These are phyloP conservation scores for Cheiracanthium punctorium DNA, from an alignment of 2,888 invertebrate genomes.

Conservation along the genomic window DNA sequence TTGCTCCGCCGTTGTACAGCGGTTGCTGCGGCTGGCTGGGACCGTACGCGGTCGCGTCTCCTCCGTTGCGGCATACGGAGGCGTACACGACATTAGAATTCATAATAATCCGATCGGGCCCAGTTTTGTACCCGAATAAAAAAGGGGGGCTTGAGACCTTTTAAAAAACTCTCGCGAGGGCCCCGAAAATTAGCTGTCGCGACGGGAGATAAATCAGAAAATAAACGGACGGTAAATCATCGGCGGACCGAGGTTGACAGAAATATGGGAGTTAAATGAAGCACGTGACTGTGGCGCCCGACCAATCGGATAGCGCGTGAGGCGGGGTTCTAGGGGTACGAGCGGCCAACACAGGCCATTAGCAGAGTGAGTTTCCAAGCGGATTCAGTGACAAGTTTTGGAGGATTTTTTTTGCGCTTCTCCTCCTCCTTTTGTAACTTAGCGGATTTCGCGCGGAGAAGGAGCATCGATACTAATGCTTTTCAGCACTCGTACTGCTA, in stretches of 20 bases:
- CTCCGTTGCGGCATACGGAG: constrained; percentile 69
- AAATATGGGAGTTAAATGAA: constrained; percentile 71
- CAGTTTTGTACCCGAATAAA: not conserved
- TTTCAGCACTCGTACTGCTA: constrained; percentile 43
- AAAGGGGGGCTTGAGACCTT: constrained; percentile 18
- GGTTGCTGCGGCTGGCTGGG: constrained; percentile 56
- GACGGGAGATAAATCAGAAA: constrained; percentile 71
- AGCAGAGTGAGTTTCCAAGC: constrained; percentile 38
- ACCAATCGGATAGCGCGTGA: constrained; percentile 58
- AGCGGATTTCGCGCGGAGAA: not conserved
- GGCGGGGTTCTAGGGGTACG: constrained; percentile 53
- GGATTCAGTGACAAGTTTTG: constrained; percentile 67
- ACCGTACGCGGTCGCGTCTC: constrained; percentile 64
- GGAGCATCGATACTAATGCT: constrained; percentile 28
- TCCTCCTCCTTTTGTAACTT: constrained; percentile 28
- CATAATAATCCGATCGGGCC: constrained; percentile 51
- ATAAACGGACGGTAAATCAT: constrained; percentile 71
- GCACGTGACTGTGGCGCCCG: constrained; percentile 64
- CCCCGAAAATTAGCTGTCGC: constrained; percentile 67
- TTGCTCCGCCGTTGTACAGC: constrained; percentile 56
- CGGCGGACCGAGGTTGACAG: constrained; percentile 68
- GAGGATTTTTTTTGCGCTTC: constrained; percentile 29
- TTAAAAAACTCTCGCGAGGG: constrained; percentile 25
- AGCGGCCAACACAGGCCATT: constrained; percentile 47
- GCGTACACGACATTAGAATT: constrained; percentile 72